Evolutionary conservation across 1,140 invertebrate genomes (phyloP).

Genomic region (Agrypnia vestita): DNA sequence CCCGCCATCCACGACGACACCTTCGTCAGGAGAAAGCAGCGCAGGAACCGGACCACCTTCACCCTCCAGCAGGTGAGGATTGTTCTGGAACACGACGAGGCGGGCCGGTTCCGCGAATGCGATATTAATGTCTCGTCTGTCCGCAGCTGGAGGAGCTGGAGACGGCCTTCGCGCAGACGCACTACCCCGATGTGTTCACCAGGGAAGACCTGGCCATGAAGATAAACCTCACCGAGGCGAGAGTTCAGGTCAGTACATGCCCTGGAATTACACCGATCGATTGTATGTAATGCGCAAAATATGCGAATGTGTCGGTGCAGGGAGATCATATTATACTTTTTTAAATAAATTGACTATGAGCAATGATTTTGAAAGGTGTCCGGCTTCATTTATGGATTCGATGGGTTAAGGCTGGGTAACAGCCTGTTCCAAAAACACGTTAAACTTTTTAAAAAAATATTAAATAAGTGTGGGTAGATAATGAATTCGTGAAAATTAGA

Average conservation of each 20-base stretch:
- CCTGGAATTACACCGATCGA: no score
- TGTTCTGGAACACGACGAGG: neutral
- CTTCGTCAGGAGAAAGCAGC: conserved; percentile 95
- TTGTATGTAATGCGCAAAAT: no score
- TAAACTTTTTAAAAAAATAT: no score
- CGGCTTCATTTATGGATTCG: no score
- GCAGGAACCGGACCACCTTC: conserved; percentile 96
- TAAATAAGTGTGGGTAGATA: no score
- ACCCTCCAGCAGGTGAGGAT: conserved; percentile 94
- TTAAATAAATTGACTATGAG: no score
- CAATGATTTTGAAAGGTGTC: neutral
- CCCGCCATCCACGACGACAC: conserved; percentile 97
- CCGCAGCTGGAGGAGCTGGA: conserved; percentile 94
- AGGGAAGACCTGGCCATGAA: conserved; percentile 98
- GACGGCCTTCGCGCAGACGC: conserved; percentile 97
- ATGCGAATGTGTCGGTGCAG: no score
- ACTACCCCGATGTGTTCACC: conserved; percentile 98
- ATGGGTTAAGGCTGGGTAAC: no score
- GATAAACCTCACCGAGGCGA: conserved; percentile 97
- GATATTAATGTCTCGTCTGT: conserved; percentile 58
- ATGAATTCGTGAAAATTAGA: no score
- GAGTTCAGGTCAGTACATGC: conserved; percentile 89
- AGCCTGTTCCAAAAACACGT: no score
- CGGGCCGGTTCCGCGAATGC: neutral
- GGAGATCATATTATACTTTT: no score